Evolutionary conservation across 2,888 invertebrate genomes (phyloP).

Genomic region (Trachelus tabidus): DNA sequence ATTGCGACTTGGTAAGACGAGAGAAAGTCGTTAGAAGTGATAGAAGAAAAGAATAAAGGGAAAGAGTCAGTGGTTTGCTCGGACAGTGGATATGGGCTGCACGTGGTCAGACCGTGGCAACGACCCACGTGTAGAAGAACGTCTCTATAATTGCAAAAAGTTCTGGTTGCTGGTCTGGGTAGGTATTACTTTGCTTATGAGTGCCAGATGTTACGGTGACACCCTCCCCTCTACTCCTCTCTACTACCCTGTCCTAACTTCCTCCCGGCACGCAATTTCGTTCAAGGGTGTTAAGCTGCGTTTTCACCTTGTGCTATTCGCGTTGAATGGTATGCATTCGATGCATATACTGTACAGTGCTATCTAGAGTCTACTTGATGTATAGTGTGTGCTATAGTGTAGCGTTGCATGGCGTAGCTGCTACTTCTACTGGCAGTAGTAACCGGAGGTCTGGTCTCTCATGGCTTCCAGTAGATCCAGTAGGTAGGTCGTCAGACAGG

Average conservation of each 20-base stretch:
- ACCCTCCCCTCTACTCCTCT: slow-evolving; percentile 11
- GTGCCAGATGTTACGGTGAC: slow-evolving; percentile 26
- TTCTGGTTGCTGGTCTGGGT: slow-evolving; percentile 7
- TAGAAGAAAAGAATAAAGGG: slow-evolving; percentile 7
- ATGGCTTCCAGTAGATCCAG: no score
- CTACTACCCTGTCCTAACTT: neutral
- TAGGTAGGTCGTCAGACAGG: no score
- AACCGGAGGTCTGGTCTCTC: no score
- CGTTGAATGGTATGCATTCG: no score
- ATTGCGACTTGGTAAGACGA: slow-evolving; percentile 1
- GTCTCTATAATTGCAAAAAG: slow-evolving; percentile 36
- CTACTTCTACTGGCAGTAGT: no score
- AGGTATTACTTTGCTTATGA: slow-evolving; percentile 32
- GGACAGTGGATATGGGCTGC: slow-evolving; percentile 16
- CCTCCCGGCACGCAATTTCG: neutral
- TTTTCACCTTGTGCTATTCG: neutral
- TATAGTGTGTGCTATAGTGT: no score
- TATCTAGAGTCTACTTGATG: no score
- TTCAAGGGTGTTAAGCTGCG: neutral
- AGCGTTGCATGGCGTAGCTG: no score
- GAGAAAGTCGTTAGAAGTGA: slow-evolving; percentile 20
- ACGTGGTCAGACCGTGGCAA: slow-evolving; percentile 9
- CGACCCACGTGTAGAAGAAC: slow-evolving; percentile 17
- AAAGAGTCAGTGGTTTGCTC: slow-evolving; percentile 2
- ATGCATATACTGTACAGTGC: no score